Conservation (phyloP, 2,888 invertebrate genomes). For the Calameuta pallipes region DNA sequence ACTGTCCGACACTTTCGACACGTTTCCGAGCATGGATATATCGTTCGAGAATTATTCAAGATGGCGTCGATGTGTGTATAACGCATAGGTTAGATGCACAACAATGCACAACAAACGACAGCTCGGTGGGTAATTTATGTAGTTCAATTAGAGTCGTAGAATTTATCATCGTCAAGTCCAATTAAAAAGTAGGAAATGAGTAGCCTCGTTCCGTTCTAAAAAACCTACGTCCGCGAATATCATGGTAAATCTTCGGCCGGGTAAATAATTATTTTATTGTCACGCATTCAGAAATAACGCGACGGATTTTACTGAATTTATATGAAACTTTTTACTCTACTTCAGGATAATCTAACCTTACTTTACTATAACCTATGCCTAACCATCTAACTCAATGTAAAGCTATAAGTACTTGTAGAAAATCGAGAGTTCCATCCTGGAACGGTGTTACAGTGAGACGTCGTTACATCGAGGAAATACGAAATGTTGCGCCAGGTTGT, state of each 20-base stretch:
- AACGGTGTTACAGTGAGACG: neutral
- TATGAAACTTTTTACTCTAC: neutral
- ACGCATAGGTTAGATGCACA: neutral
- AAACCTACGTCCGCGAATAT: constrained; percentile 41
- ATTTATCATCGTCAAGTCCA: constrained; percentile 53
- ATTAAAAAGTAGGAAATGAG: constrained; percentile 62
- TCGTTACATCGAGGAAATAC: neutral
- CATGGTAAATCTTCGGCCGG: constrained; percentile 9
- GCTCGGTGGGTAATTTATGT: neutral
- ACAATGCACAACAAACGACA: neutral
- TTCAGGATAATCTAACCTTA: neutral
- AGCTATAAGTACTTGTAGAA: neutral
- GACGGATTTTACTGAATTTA: neutral
- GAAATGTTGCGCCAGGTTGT: neutral
- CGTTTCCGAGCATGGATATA: neutral
- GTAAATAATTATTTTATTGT: neutral
- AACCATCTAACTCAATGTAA: neutral
- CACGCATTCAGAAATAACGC: neutral
- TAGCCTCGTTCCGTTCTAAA: constrained; percentile 64
- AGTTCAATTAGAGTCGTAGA: constrained; percentile 41
- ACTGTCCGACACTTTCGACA: neutral
- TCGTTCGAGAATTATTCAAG: neutral
- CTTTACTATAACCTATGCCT: neutral
- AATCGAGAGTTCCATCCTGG: neutral
- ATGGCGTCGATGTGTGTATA: neutral